phyloP scores from a whole-genome alignment of 2,113 vertebrate species.

The Lophochroa leadbeateri region DNA sequence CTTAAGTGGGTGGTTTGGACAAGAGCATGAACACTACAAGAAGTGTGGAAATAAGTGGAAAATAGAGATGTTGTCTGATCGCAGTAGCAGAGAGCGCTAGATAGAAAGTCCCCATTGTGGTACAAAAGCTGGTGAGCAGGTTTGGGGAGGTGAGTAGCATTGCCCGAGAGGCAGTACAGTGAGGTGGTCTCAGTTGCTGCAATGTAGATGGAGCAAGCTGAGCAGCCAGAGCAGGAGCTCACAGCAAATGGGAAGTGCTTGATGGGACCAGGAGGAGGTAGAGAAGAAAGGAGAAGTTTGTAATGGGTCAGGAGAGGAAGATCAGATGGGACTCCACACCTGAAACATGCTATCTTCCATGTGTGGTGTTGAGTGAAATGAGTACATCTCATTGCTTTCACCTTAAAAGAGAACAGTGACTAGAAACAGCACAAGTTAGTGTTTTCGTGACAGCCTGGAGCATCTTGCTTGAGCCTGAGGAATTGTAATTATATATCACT shows the following conservation, averaged over 20 bases:
- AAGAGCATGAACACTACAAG: background rate
- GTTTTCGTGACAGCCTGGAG: background rate
- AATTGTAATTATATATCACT: background rate
- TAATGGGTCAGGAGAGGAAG: background rate
- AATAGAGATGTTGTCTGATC: background rate
- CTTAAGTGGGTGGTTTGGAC: background rate
- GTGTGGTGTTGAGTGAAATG: background rate
- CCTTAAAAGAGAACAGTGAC: background rate
- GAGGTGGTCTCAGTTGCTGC: background rate
- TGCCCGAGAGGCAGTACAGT: accelerated
- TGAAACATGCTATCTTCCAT: background rate
- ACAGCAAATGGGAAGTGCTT: background rate
- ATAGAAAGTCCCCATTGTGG: background rate
- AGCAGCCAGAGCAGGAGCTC: background rate
- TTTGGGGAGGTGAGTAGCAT: background rate
- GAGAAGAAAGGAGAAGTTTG: background rate
- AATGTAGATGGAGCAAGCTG: background rate
- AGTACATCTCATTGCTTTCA: background rate
- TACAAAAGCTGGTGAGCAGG: background rate
- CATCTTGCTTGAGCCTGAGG: background rate
- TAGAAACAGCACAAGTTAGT: background rate
- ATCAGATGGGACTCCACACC: background rate
- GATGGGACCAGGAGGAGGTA: background rate
- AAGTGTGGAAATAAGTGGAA: background rate
- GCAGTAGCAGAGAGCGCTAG: background rate